Conservation (phyloP, 2,888 invertebrate genomes). For the Adelphocoris suturalis region DNA sequence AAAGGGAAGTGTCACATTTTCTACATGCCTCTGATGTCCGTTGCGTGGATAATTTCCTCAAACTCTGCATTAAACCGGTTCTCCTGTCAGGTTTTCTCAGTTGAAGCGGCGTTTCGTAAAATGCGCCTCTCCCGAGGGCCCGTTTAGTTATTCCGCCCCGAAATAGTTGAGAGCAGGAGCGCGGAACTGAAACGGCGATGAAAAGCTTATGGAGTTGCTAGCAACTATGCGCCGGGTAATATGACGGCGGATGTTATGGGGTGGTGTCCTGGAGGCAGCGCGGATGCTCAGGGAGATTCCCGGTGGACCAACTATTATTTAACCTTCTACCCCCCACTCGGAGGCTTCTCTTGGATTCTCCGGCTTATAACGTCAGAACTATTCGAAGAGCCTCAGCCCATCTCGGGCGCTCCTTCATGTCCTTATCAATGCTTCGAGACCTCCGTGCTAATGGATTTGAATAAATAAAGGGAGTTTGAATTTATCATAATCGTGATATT, state of each 20-base stretch:
- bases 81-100: constrained; percentile 7
- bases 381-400: not conserved
- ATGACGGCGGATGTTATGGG: not conserved
- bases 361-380: constrained; percentile 25
- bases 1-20: not conserved
- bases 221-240: constrained; percentile 31
- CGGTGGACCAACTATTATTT: constrained; percentile 17
- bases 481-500: constrained; percentile 4
- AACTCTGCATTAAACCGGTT: not conserved
- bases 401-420: not conserved
- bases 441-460: constrained; percentile 1
- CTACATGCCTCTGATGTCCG: not conserved
- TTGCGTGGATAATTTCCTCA: not conserved
- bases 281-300: not conserved
- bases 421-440: constrained; percentile 8
- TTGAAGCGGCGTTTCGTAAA: not conserved
- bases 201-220: constrained; percentile 21
- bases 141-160: not conserved
- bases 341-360: not conserved
- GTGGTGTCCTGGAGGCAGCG: not conserved
- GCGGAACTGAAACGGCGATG: constrained; percentile 7
- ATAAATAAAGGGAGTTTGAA: not conserved
- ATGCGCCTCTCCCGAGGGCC: not conserved
- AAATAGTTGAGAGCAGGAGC: constrained; percentile 27
- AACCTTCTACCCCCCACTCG: not conserved